Conservation (phyloP, 2,888 invertebrate genomes). For the Hypercompe scribonia region DNA sequence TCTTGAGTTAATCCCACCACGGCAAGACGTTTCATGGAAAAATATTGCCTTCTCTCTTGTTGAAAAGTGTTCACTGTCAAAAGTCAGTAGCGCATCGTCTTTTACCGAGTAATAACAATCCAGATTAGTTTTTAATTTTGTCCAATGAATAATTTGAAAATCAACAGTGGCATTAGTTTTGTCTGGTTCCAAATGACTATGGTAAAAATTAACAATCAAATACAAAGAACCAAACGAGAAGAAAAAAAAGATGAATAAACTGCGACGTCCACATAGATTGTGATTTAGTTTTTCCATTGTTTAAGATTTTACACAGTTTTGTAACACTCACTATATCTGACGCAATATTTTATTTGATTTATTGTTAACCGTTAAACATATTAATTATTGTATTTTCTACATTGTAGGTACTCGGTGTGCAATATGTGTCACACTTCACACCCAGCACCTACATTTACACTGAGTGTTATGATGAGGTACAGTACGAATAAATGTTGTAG, state of each 20-base stretch:
- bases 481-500: not conserved
- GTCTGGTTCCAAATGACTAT: not conserved
- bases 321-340: not conserved
- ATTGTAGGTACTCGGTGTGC: not conserved
- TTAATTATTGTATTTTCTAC: not conserved
- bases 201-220: not conserved
- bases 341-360: not conserved
- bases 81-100: not conserved
- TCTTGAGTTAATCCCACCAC: conserved; percentile 26
- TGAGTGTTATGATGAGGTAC: not conserved
- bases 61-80: not conserved
- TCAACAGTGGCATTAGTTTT: not conserved
- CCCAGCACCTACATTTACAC: not conserved
- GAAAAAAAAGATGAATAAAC: not conserved
- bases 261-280: not conserved
- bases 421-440: not conserved
- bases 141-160: conserved; percentile 7
- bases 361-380: not conserved
- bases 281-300: not conserved
- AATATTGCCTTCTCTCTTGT: conserved; percentile 27
- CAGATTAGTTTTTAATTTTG: not conserved
- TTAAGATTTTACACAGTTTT: not conserved
- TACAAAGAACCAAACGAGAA: not conserved
- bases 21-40: conserved; percentile 36
- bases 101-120: conserved; percentile 10